phyloP scores from a whole-genome alignment of 2,113 vertebrate genomes.

The Pristiophorus japonicus region DNA sequence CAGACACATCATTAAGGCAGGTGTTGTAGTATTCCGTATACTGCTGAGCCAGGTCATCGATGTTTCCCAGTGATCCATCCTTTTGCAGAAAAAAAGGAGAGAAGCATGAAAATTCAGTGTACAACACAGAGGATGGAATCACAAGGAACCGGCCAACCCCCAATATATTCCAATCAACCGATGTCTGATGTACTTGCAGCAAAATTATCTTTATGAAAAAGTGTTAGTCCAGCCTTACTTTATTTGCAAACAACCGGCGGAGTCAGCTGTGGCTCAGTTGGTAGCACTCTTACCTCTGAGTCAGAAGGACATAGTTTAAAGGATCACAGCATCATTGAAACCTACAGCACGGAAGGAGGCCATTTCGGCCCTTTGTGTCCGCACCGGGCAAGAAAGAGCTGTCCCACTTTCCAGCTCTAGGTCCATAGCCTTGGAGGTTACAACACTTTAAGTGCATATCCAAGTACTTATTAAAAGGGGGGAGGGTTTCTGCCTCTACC shows the following conservation, averaged over 20 bases:
- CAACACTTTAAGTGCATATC: no score
- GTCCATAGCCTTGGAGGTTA: no score
- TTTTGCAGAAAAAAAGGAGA: slow-evolving; percentile 47
- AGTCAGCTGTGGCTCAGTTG: neutral
- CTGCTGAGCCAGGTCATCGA: slow-evolving; percentile 92
- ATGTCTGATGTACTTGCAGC: neutral
- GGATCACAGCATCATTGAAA: no score
- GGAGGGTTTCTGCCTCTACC: no score
- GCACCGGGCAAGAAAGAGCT: no score
- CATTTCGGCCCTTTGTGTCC: no score
- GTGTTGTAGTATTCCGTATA: slow-evolving; percentile 96
- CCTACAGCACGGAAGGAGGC: no score
- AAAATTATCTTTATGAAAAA: neutral
- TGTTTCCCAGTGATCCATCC: slow-evolving; percentile 95
- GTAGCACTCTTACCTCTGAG: neutral
- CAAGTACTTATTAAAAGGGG: no score
- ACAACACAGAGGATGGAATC: neutral
- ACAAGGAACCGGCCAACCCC: neutral
- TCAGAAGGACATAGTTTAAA: no score
- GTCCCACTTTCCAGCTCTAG: no score
- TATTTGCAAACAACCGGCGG: neutral
- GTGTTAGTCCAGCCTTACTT: neutral
- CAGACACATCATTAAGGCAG: slow-evolving; percentile 84
- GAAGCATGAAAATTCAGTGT: neutral
- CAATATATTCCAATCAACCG: neutral